phyloP scores from a whole-genome alignment of 2,888 invertebrate genomes.

The Chrysina gloriosa region DNA sequence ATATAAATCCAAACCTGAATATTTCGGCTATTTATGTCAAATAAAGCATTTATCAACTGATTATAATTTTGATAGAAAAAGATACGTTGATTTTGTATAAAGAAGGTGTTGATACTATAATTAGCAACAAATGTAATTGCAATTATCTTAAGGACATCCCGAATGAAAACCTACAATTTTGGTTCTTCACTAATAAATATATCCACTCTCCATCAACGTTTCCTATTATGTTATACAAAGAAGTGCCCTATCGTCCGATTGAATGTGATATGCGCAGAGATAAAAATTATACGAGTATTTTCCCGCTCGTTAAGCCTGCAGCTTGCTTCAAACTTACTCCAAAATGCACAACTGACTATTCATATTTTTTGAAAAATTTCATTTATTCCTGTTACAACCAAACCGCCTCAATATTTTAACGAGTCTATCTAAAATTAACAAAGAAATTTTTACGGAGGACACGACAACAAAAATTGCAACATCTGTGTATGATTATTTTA shows the following conservation, averaged over 20 bases:
- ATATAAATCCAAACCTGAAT: not conserved
- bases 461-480: not conserved
- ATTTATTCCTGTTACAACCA: not conserved
- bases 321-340: not conserved
- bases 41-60: not conserved
- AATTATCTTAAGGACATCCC: not conserved
- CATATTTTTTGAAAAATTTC: slow-evolving; percentile 3
- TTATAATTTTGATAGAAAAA: not conserved
- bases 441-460: not conserved
- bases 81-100: not conserved
- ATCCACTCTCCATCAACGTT: not conserved
- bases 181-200: not conserved
- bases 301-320: not conserved
- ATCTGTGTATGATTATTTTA: not conserved
- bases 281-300: not conserved
- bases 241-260: not conserved
- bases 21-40: not conserved
- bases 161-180: slow-evolving; percentile 5
- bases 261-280: not conserved
- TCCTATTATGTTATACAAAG: not conserved
- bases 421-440: not conserved
- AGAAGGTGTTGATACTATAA: not conserved
- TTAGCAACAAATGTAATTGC: not conserved
- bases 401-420: not conserved
- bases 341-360: not conserved